Conservation (phyloP, 2,888 invertebrate species). For the Spodoptera picta region DNA sequence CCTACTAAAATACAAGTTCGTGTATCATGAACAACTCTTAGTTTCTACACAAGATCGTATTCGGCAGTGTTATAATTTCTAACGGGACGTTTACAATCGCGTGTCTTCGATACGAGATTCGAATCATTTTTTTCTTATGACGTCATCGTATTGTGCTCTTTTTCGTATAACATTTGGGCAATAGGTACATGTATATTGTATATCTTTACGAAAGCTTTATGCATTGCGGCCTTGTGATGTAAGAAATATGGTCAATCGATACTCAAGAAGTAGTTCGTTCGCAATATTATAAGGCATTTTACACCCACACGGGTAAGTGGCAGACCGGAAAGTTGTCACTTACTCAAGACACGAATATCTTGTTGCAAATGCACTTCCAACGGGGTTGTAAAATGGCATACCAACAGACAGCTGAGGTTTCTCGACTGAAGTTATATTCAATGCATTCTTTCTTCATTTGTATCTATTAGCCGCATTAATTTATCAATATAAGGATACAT, state of each 20-base stretch:
- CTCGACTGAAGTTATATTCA: no score
- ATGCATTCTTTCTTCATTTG: no score
- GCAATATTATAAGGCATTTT: no score
- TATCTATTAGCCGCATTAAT: no score
- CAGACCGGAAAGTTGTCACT: background rate
- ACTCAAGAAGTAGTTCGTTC: background rate
- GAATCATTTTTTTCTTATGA: conserved; percentile 29
- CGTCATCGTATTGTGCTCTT: conserved; percentile 42
- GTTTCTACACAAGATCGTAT: conserved; percentile 21
- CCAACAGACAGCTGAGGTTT: no score
- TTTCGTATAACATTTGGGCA: conserved; percentile 28
- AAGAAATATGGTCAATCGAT: conserved; percentile 9
- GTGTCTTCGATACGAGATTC: conserved; percentile 25
- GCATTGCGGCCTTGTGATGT: conserved; percentile 19
- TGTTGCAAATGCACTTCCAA: no score
- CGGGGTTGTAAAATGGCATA: no score
- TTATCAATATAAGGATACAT: conserved; percentile 53
- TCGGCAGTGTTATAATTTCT: conserved; percentile 29
- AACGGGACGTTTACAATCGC: conserved; percentile 33
- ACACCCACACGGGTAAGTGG: background rate
- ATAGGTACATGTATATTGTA: conserved; percentile 6
- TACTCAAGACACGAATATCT: no score
- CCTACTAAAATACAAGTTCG: conserved; percentile 18
- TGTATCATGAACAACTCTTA: conserved; percentile 19
- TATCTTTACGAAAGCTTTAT: conserved; percentile 12